Conservation (phyloP, 2,888 invertebrate species). For the Aphelenchoides bicaudatus region DNA sequence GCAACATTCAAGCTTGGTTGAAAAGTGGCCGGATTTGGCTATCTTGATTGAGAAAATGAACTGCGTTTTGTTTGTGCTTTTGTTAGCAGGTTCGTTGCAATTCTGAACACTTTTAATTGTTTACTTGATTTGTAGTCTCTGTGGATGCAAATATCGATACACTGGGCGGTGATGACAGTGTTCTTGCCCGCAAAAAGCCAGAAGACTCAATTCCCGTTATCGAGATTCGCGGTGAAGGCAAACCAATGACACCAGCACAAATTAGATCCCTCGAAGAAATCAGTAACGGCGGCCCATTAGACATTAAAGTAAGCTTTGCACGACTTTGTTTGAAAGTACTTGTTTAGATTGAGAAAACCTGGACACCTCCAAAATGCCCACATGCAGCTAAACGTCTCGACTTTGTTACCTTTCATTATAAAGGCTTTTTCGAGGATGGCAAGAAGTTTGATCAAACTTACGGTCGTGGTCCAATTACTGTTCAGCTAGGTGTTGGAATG, state of each 20-base stretch:
- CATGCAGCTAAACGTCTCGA: constrained; percentile 49
- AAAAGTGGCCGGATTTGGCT: too few relatives aligned
- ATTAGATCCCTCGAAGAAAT: constrained; percentile 58
- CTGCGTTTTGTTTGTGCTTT: too few relatives aligned
- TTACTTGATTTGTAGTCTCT: not conserved
- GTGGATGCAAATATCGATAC: not conserved
- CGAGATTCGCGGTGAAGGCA: constrained; percentile 58
- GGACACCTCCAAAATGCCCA: constrained; percentile 53
- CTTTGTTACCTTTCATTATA: constrained; percentile 60
- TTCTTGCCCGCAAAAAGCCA: constrained; percentile 26
- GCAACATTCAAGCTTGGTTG: too few relatives aligned
- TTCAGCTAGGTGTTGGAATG: constrained; percentile 60
- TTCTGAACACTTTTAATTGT: not conserved
- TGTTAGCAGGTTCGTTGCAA: not conserved
- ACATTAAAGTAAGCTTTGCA: constrained; percentile 49
- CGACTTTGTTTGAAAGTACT: not conserved
- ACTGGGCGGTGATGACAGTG: constrained; percentile 2
- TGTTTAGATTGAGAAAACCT: constrained; percentile 42
- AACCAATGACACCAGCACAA: constrained; percentile 60
- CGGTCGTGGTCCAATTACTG: constrained; percentile 46
- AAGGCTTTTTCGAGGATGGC: constrained; percentile 52
- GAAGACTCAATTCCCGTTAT: constrained; percentile 60
- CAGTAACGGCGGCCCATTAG: constrained; percentile 54
- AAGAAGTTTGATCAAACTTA: constrained; percentile 55
- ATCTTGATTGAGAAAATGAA: too few relatives aligned